A percentile compares a stretch with the other conserved stretches of the same genome.
Conservation (phyloP, 2,113 vertebrate genomes). For the Bagarius yarrelli region DNA sequence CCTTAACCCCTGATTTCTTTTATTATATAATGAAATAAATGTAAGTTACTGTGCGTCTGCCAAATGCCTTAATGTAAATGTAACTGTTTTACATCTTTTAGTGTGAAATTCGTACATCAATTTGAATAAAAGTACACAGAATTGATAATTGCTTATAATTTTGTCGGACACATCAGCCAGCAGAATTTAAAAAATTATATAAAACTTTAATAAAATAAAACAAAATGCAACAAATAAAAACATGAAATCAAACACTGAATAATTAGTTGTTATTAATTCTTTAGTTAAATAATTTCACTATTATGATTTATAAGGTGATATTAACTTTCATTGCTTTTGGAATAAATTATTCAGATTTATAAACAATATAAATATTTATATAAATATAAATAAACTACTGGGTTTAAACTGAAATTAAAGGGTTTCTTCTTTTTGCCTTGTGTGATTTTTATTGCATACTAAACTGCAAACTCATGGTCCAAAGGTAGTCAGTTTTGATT, state of each 20-base stretch:
- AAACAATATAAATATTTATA: no score
- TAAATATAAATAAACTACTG: neutral
- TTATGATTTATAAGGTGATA: neutral
- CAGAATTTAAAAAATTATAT: no score
- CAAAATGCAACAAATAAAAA: neutral
- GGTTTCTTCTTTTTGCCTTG: neutral
- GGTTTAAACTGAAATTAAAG: neutral
- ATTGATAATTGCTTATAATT: no score
- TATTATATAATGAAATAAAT: no score
- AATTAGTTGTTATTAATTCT: neutral
- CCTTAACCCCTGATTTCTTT: no score
- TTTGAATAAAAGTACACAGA: no score
- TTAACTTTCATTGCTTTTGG: neutral
- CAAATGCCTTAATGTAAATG: no score
- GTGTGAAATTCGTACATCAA: no score
- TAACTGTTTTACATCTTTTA: no score
- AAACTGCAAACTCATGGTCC: slow-evolving; percentile 14
- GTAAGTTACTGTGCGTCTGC: no score
- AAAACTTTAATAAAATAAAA: no score
- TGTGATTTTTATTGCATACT: neutral
- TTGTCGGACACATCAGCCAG: no score
- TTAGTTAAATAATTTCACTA: neutral
- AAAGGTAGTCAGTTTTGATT: slow-evolving; percentile 19
- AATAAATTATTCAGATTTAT: neutral
- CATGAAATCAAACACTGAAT: neutral